Evolutionary conservation across 2,888 invertebrate species (phyloP), one percentile per base, ranked within the genome.

Genomic region (Philhelius pedissequus): DNA sequence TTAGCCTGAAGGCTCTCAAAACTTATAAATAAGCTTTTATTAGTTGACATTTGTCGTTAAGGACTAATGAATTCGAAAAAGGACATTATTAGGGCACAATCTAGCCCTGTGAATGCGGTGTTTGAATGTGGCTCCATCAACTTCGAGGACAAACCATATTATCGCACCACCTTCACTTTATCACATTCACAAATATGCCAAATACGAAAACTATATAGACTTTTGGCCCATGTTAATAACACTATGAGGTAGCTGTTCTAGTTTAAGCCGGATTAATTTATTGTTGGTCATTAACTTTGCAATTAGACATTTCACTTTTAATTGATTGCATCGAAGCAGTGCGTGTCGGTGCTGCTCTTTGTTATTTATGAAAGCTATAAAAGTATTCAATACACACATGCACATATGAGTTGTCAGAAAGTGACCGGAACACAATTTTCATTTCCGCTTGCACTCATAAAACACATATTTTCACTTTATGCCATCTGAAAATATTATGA

Each of bases 261-360:
- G 32, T 13, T 6, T 3, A 25, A 25, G 25, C 35, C 20, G 40
- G 11, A 56, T 35, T 35, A 77, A 82, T 74, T 78, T 78, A 78
- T 83, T 40, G 69, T 30, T 62, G 69, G 56, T 64, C 78, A 83
- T 74, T 83, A 83, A 83, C 78, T 78, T 68, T 62, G 30, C 82
- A 74, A 78, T 78, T 68, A 78, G 82, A 78, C 82, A 78, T 78
- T 83, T 78, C 62, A 69, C 69, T 78, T 78, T 83, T 83, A 83
- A 83, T 83, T 78, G 78, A 74, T 74, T 45, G 73, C 48, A 52
- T 56, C 40, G 11, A 78, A 40, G 52, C 68, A 68, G 74, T 74
- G 78, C n/a, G n/a, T 78, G 82, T 83, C 71, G 73, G 78, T 77
- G 82, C 45, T n/a, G n/a, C 52, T 68, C 70, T 80, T 80, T 58